Evolutionary conservation across 37 sponge, comb jelly and placozoan genomes (phyloP).

Genomic region (Spongilla lacustris): DNA sequence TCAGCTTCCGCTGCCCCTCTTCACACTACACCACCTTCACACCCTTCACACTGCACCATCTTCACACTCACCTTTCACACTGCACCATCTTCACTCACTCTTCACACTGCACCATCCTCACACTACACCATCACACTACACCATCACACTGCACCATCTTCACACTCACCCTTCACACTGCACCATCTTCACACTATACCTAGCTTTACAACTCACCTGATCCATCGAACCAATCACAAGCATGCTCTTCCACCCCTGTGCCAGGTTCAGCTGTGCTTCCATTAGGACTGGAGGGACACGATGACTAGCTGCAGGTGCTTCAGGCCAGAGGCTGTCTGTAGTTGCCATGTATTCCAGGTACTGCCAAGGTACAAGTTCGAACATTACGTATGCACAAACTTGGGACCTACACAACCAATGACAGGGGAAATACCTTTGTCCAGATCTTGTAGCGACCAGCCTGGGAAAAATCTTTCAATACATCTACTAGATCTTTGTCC

Average conservation of each 20-base stretch:
- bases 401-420: no score
- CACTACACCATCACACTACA: no score
- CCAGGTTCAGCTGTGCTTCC: slow-evolving; percentile 45
- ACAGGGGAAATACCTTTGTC: slow-evolving; percentile 35
- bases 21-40: no score
- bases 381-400: not conserved
- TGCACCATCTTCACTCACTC: no score
- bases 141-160: no score
- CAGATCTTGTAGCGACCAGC: slow-evolving; percentile 29
- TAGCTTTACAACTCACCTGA: slow-evolving; percentile 9
- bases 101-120: no score
- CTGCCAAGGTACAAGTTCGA: not conserved
- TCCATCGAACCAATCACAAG: slow-evolving; percentile 31
- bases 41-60: no score
- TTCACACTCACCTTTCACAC: no score
- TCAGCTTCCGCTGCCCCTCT: no score
- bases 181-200: no score
- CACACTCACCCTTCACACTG: not conserved
- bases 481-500: slow-evolving; percentile 33
- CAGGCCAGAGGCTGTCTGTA: not conserved
- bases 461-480: slow-evolving; percentile 33
- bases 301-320: no score
- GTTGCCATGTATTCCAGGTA: not conserved
- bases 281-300: not conserved
- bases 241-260: slow-evolving; percentile 30